phyloP scores from a whole-genome alignment of 2,888 invertebrate species.

The Diarsia rubi region DNA sequence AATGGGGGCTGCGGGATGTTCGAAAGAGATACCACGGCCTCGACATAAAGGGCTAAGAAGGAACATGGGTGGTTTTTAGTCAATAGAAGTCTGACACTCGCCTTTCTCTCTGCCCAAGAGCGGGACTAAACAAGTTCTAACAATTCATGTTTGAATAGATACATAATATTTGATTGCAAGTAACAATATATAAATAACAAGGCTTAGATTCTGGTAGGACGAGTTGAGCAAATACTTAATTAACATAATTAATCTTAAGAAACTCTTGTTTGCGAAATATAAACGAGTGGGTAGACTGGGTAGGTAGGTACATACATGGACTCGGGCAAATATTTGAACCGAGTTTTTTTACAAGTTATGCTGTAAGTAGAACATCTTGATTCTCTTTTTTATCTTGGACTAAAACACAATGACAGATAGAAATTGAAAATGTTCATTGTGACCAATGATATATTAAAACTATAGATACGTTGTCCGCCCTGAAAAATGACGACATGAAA shows the following conservation, averaged over 20 bases:
- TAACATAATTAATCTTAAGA: not conserved
- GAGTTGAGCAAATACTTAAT: constrained; percentile 9
- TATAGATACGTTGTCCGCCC: too few relatives aligned
- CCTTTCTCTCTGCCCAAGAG: too few relatives aligned
- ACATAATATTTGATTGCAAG: not conserved
- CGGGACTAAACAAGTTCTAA: not conserved
- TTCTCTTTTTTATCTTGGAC: not conserved
- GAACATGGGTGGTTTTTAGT: too few relatives aligned
- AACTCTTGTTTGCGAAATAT: not conserved
- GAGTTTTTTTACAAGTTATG: not conserved
- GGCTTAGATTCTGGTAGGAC: not conserved
- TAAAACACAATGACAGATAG: constrained; percentile 5
- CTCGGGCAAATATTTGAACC: not conserved
- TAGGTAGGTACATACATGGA: too few relatives aligned
- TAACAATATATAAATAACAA: not conserved
- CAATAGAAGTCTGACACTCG: too few relatives aligned
- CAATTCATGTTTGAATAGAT: not conserved
- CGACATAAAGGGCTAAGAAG: too few relatives aligned
- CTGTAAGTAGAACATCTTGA: constrained; percentile 20
- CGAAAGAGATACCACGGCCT: too few relatives aligned
- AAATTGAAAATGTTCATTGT: not conserved
- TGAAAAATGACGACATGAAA: too few relatives aligned
- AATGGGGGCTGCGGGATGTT: too few relatives aligned
- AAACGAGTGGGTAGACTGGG: not conserved
- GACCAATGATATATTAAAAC: too few relatives aligned